phyloP scores from a whole-genome alignment of 2,888 invertebrate species.

The Euphydryas editha region DNA sequence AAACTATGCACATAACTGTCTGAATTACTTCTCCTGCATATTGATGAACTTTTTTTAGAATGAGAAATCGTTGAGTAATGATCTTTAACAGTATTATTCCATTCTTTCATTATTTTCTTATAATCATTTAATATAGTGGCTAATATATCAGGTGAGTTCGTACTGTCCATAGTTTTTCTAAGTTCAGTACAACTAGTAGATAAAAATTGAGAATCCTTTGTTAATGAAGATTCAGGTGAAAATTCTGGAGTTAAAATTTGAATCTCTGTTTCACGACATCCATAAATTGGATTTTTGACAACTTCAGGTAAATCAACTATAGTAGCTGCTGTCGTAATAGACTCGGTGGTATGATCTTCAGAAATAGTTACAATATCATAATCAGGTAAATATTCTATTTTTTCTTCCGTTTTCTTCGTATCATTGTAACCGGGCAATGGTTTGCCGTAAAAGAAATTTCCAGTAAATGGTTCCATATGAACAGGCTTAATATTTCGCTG shows the following conservation, averaged over 20 bases:
- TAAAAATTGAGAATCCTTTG: slow-evolving; percentile 71
- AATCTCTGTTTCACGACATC: slow-evolving; percentile 65
- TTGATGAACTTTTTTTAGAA: slow-evolving; percentile 57
- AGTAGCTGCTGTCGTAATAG: slow-evolving; percentile 66
- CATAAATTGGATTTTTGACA: slow-evolving; percentile 74
- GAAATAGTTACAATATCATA: slow-evolving; percentile 72
- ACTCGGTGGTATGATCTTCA: slow-evolving; percentile 69
- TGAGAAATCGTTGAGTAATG: slow-evolving; percentile 66
- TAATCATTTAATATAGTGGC: slow-evolving; percentile 72
- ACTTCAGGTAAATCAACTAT: slow-evolving; percentile 69
- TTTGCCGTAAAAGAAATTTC: slow-evolving; percentile 79
- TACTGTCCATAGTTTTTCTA: slow-evolving; percentile 64
- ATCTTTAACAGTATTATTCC: slow-evolving; percentile 74
- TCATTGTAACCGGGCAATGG: slow-evolving; percentile 70
- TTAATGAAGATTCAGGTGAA: slow-evolving; percentile 57
- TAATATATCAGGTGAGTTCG: slow-evolving; percentile 59
- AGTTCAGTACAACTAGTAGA: slow-evolving; percentile 75
- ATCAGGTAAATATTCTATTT: slow-evolving; percentile 74
- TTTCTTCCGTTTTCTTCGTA: slow-evolving; percentile 69
- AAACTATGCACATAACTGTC: slow-evolving; percentile 67
- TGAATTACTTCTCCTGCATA: slow-evolving; percentile 61
- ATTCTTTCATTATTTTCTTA: slow-evolving; percentile 77
- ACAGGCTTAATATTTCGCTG: slow-evolving; percentile 69
- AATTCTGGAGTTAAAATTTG: slow-evolving; percentile 62
- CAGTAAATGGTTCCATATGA: slow-evolving; percentile 73